These are phyloP conservation scores for Galbula dea DNA, from an alignment of 2,113 vertebrate genomes.

Conservation along the genomic window DNA sequence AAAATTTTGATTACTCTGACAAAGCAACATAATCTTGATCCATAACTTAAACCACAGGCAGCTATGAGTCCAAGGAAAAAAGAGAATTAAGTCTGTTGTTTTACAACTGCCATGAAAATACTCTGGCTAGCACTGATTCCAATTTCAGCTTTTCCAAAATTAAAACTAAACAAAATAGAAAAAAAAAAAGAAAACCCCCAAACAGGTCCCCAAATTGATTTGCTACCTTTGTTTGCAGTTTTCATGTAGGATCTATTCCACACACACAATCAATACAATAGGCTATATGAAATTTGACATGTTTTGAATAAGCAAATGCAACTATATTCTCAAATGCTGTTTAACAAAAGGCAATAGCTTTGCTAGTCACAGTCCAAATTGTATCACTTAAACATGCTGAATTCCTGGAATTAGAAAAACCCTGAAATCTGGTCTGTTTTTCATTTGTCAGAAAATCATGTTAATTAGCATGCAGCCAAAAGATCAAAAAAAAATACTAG, in stretches of 20 bases:
- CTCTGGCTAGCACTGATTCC: background rate
- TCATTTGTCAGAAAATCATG: background rate
- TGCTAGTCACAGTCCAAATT: background rate
- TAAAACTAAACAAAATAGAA: background rate
- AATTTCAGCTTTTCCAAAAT: background rate
- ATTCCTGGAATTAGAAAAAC: background rate
- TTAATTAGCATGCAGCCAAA: background rate
- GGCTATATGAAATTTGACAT: rapidly evolving
- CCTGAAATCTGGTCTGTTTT: background rate
- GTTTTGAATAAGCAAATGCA: background rate
- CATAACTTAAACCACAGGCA: background rate
- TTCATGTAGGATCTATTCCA: background rate
- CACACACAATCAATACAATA: background rate
- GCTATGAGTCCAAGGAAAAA: background rate
- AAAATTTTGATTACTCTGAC: background rate
- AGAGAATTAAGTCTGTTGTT: background rate
- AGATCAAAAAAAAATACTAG: background rate
- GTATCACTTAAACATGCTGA: background rate
- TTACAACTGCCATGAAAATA: background rate
- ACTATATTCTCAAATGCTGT: background rate
- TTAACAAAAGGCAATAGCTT: background rate
- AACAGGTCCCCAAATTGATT: background rate
- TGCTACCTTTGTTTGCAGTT: background rate
- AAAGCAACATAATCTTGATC: background rate
- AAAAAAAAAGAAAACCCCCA: background rate